A percentile compares a stretch with the other conserved stretches of the same genome.
Conservation (phyloP, 1,140 invertebrate genomes). For the Piezodorus guildinii region DNA sequence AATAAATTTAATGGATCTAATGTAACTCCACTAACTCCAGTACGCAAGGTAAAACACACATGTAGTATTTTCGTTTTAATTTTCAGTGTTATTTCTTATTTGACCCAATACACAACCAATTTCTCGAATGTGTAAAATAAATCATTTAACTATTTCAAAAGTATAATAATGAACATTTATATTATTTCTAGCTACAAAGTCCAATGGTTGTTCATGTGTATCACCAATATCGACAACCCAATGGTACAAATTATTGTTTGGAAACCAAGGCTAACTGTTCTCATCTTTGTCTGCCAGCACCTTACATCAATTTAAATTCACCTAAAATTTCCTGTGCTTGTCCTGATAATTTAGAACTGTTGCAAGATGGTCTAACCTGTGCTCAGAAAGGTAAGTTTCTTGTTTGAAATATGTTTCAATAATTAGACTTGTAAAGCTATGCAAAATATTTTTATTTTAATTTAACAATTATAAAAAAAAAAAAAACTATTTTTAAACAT, state of each 20-base stretch:
- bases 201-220: constrained; percentile 21
- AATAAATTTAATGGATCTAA: constrained; percentile 22
- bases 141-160: too few species aligned
- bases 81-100: too few species aligned
- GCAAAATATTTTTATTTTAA: too few species aligned
- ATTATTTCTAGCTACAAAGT: not conserved
- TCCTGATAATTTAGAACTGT: constrained; percentile 15
- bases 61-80: not conserved
- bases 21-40: not conserved
- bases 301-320: constrained; percentile 5
- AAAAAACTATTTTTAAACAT: too few species aligned
- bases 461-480: too few species aligned
- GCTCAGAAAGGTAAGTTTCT: constrained; percentile 3
- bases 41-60: constrained; percentile 1
- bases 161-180: not conserved
- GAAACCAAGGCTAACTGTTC: constrained; percentile 4
- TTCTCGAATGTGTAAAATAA: too few species aligned
- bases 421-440: too few species aligned
- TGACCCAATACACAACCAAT: too few species aligned
- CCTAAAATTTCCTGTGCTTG: constrained; percentile 17
- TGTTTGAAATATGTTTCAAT: too few species aligned
- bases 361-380: not conserved
- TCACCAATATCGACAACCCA: constrained; percentile 19
- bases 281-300: constrained; percentile 18
- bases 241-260: constrained; percentile 13